Evolutionary conservation across 2,113 vertebrate species (phyloP).

Genomic region (Laticauda colubrina): DNA sequence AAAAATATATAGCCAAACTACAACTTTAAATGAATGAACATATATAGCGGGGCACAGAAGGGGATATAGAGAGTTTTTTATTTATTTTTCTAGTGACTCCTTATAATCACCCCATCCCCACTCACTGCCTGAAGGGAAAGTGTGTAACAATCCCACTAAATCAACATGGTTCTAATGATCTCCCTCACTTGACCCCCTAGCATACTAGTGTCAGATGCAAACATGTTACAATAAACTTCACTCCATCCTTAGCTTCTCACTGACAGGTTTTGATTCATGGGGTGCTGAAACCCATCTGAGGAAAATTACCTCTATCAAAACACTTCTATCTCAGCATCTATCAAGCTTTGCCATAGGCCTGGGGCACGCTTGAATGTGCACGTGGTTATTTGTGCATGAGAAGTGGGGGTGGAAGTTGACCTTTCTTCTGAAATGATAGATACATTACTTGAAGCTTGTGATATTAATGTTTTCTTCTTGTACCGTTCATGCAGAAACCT

Average conservation of each 20-base stretch:
- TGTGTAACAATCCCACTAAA: slow-evolving; percentile 78
- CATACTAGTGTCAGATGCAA: slow-evolving; percentile 77
- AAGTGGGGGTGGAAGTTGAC: slow-evolving; percentile 39
- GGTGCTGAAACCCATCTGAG: slow-evolving; percentile 80
- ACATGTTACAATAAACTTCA: slow-evolving; percentile 83
- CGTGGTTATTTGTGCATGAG: slow-evolving; percentile 56
- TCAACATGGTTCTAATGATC: slow-evolving; percentile 88
- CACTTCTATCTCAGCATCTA: slow-evolving; percentile 79
- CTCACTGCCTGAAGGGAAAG: slow-evolving; percentile 56
- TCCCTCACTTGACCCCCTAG: slow-evolving; percentile 88
- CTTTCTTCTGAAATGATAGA: slow-evolving; percentile 35
- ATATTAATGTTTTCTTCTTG: slow-evolving; percentile 26
- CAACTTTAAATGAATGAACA: slow-evolving; percentile 20
- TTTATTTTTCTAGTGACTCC: slow-evolving; percentile 32
- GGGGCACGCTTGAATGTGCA: slow-evolving; percentile 59
- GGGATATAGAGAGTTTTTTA: background rate
- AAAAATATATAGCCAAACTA: background rate
- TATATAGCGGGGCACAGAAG: slow-evolving; percentile 1
- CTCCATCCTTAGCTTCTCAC: slow-evolving; percentile 80
- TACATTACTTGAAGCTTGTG: slow-evolving; percentile 46
- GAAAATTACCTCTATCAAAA: slow-evolving; percentile 87
- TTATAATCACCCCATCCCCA: slow-evolving; percentile 18
- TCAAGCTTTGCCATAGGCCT: slow-evolving; percentile 68
- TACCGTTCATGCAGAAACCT: background rate
- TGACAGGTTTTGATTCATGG: slow-evolving; percentile 93